Evolutionary conservation across 2,113 vertebrate species (phyloP), one percentile per base, ranked within the genome.

Genomic region (Rostratula benghalensis): DNA sequence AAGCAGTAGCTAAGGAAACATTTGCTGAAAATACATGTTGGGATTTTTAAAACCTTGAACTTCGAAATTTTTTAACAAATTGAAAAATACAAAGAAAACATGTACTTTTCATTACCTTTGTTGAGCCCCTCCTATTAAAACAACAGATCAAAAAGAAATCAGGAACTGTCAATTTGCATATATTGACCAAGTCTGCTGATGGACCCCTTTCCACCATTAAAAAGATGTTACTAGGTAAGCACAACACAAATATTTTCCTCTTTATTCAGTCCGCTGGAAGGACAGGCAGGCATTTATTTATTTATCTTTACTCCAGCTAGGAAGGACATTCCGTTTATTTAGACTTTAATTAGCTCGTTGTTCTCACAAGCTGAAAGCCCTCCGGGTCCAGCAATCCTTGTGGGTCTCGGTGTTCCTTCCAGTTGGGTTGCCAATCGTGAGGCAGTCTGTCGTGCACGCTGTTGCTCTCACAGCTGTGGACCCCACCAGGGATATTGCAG

Each of bases 391-490:
- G 90, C 75, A 90, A 60, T 93, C 92, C 92, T 84, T 94, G 94
- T 83, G 93, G 89, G 75, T 81, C 95, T 89, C 50, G 50, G 91
- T 9, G 50, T n/a, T 96, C 92, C 69, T 85, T 97, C 89, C 91
- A 91, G 87, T 65, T 78, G 88, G 78, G 77, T 96, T 89, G 89
- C 92, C 94, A 94, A 48, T 94, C 43, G 15, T 30, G 70, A 95
- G 81, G 92, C 95, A 93, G 75, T 79, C 93, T 92, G 90, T 71
- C 6, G 3, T 63, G 56, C 5, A 8, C 41, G 35, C 70, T 74
- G 81, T 53, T 76, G 91, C 83, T 92, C 77, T 77, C 79, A 82
- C 64, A 96, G 95, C 96, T 97, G 95, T 87, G 87, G 75, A 96
- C 59, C 91, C 94, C 89, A 93, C 71, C 83, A 94, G 83, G 90